Evolutionary conservation across 1,140 invertebrate species (phyloP).

Genomic region (Drosophila erecta): DNA sequence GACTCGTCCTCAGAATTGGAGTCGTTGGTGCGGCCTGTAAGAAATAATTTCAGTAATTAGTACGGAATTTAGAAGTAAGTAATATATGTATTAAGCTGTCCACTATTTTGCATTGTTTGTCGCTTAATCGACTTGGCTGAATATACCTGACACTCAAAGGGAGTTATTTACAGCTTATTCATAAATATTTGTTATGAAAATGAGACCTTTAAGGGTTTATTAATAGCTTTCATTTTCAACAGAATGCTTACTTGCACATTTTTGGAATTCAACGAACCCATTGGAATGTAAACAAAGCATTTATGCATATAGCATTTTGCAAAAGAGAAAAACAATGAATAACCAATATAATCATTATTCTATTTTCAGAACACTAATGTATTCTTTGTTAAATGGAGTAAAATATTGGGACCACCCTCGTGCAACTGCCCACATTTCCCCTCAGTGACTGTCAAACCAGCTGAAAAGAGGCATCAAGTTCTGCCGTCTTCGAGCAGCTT

Average conservation of each 20-base stretch:
- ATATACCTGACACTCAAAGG: neutral
- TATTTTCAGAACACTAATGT: neutral
- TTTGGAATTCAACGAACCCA: neutral
- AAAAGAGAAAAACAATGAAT: neutral
- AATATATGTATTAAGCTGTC: too few relatives aligned
- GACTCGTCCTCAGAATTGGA: slow-evolving; percentile 89
- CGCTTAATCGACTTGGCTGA: too few relatives aligned
- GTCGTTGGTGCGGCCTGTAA: slow-evolving; percentile 73
- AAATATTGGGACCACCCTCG: neutral
- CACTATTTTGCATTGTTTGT: too few relatives aligned
- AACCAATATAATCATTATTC: neutral
- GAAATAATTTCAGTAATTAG: neutral
- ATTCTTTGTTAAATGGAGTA: neutral
- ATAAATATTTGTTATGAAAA: neutral
- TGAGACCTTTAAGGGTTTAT: neutral
- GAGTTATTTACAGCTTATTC: neutral
- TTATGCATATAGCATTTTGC: neutral
- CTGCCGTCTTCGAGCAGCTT: slow-evolving; percentile 25
- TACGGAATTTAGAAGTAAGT: too few relatives aligned
- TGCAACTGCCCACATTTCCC: slow-evolving; percentile 6
- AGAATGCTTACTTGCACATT: neutral
- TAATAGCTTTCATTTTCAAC: neutral
- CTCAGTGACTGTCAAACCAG: slow-evolving; percentile 24
- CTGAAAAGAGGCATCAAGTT: slow-evolving; percentile 16
- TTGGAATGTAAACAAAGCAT: neutral